Base-by-base conservation (phyloP, 2,797 vertebrate genomes). In the Taeniopygia guttata region DNA sequence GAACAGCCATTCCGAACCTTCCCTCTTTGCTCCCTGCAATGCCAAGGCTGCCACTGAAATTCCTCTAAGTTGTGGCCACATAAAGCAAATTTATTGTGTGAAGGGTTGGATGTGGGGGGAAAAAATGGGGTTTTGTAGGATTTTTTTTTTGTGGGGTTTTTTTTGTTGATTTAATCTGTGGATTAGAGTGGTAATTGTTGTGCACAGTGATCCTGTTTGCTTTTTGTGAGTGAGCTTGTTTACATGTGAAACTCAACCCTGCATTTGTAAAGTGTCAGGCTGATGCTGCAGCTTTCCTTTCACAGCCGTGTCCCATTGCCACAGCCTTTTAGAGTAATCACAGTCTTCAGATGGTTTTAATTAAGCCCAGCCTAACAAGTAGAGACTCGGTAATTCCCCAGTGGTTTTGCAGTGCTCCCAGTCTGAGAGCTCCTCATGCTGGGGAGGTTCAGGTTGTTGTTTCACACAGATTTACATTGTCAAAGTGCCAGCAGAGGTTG, bases 291-390 rank as follows among this genome's bases (percentile, higher is more conserved):
- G 32, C n/a, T 67, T 29, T 34, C 32, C 46, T 69, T 72, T 77
- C 58, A 25, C 38, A 59, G 5, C n/a, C 7, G 2, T 2, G 9
- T 38, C 9, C 1, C 20, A 3, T 18, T 66, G 32, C 19, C 70
- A 26, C 17, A 17, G 26, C 43, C 32, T 29, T 59, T 13, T 5
- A 8, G 5, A 43, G 7, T 2, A 8, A 32, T 23, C 29, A 21
- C 0, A 9, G 5, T 13, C 43, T 60, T 63, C 22, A 51, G 26
- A 7, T 0, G 34, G 16, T n/a, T 74, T 54, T 13, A 48, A 29
- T 19, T 11, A 58, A 56, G 6, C 10, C 20, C 27, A 59, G 43
- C 14, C 16, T 12, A 5, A 7, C 5, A 2, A 26, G 67, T 9
- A 19, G 26, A 42, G 51, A 2, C 32, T 45, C 64, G 22, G 16